Base-by-base conservation (phyloP, 92 coral and sea anemone genomes). In the Palythoa heliodiscus region DNA sequence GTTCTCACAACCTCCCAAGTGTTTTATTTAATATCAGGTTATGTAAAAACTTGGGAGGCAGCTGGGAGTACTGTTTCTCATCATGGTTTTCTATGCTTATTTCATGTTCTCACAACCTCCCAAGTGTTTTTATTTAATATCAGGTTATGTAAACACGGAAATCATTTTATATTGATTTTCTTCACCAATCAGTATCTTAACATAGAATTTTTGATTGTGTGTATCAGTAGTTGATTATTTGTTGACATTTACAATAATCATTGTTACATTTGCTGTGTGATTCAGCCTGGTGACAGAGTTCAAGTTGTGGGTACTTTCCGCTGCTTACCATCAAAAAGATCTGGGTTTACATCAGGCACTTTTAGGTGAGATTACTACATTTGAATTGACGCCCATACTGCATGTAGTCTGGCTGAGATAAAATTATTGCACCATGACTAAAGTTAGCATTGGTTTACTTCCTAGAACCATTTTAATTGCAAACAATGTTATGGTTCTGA, bases 211-310 rank as follows among this genome's bases (percentile, higher is more conserved):
- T 43, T 5, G 4, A 43, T 43, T 10, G 2, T n/a, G 1, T 29
- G n/a, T 1, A 29, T 13, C 1, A 35, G 43, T 69, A 1, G 7
- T 25, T 12, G 16, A 25, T 25, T 7, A 2, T 37, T 6, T 69
- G 73, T 13, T 25, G 14, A 37, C n/a, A 69, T 25, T 29, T 69
- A 15, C 7, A 29, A 23, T 22, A 20, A 67, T 11, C 8, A 43
- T 29, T 52, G 23, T 5, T n/a, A n/a, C n/a, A 70, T 60, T 20
- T 40, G 5, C 75, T 24, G 22, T 83, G 35, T 47, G 4, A 22
- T n/a, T 43, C 63, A 96, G 99, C 99, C 99, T 57, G 99, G 99
- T 43, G 99, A 96, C 55, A 86, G 99, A 82, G 95, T 96, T 19
- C 99, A 96, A 73, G 93, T 96, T 19, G 86, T 96, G 54, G 99